Evolutionary conservation across 2,888 invertebrate species (phyloP), one percentile per base, ranked within the genome.

Genomic region (Amphipoea lucens): DNA sequence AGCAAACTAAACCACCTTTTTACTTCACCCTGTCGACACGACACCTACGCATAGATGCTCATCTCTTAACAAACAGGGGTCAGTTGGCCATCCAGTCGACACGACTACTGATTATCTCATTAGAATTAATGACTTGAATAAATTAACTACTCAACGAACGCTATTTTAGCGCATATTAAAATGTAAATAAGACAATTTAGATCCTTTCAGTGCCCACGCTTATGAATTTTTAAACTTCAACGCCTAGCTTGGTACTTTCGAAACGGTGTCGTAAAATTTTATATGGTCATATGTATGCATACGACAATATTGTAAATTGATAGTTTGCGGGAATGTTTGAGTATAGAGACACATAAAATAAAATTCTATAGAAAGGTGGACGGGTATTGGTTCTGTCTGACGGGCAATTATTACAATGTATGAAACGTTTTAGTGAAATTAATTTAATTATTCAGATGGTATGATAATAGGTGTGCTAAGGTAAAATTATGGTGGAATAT

Each of bases 141-240:
- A 85, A 90, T 90, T 89, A 86, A 83, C 79, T 78, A 62, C 76
- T 81, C 76, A 76, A 82, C 79, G 71, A 74, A 83, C 70, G 77
- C 78, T 86, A 87, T 85, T 87, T 87, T 83, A 84, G 82, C 84
- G 68, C 73, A 75, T 84, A 90, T 91, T 90, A 88, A 89, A 87
- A 90, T 90, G 90, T 79, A 84, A 91, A 91, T 91, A 76, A 80
- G 87, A 80, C 79, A 77, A 87, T 85, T 87, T 87, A 80, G 83
- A 85, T 87, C 88, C 84, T 84, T 82, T 80, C 74, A 79, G 75
- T 77, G 73, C 85, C 85, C 83, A 84, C 86, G 84, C 78, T 82
- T 83, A 83, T 90, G 84, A 87, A 88, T 89, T 90, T 88, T 87
- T 87, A 87, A 88, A 88, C 82, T 77, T 81, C 77, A 83, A 87